phyloP scores from a whole-genome alignment of 2,888 invertebrate species.

The Torymus auratus region DNA sequence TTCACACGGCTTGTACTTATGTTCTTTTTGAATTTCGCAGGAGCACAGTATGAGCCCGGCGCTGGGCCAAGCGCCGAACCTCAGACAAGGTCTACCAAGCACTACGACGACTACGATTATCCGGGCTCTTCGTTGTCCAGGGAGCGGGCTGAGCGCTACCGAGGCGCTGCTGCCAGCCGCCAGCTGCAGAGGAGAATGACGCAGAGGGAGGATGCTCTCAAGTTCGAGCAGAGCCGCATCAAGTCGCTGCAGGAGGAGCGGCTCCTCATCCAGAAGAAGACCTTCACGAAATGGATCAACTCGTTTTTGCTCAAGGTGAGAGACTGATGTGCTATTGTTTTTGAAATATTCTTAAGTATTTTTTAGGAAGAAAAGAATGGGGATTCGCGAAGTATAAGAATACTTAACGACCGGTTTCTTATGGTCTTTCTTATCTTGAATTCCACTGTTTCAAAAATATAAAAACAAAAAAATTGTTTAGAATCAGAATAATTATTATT shows the following conservation, averaged over 20 bases:
- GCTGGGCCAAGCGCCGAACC: conserved; percentile 72
- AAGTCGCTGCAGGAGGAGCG: conserved; percentile 98
- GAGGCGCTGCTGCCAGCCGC: conserved; percentile 63
- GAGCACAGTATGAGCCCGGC: conserved; percentile 76
- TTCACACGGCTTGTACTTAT: neutral
- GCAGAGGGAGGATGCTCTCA: conserved; percentile 92
- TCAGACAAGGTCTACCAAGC: conserved; percentile 64
- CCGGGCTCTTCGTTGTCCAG: conserved; percentile 45
- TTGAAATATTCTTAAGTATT: no score
- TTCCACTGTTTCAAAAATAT: no score
- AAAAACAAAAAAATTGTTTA: no score
- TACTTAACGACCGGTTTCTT: no score
- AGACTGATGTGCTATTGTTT: no score
- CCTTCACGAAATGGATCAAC: conserved; percentile 99
- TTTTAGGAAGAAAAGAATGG: no score
- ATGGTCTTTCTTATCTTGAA: no score
- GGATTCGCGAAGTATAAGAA: no score
- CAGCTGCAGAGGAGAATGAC: conserved; percentile 88
- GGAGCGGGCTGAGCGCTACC: conserved; percentile 62
- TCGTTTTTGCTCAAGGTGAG: conserved; percentile 94
- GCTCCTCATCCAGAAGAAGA: conserved; percentile 99
- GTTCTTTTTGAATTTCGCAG: conserved; percentile 59
- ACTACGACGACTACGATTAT: conserved; percentile 33
- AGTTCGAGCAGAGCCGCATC: conserved; percentile 97
- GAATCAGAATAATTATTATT: no score